phyloP scores from a whole-genome alignment of 2,797 vertebrate genomes.

The Bothrops alternatus region DNA sequence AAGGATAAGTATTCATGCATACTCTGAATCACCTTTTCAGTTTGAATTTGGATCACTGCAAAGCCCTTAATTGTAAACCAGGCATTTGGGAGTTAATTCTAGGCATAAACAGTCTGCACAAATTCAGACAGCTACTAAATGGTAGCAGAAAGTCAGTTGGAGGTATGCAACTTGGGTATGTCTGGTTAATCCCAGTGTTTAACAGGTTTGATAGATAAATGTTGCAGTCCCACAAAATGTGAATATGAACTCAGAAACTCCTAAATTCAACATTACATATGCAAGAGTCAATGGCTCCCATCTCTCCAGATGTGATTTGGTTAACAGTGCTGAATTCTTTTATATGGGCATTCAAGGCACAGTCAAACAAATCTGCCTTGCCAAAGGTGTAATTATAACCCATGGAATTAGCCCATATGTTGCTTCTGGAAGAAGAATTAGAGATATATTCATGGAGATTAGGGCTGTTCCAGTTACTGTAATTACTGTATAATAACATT shows the following conservation, averaged over 20 bases:
- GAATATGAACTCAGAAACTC: not conserved
- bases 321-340: not conserved
- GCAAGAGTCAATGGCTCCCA: not conserved
- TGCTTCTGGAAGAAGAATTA: not conserved
- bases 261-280: not conserved
- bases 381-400: not conserved
- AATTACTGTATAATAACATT: not conserved
- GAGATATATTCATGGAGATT: not conserved
- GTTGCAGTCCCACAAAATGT: not conserved
- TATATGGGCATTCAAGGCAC: not conserved
- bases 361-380: not conserved
- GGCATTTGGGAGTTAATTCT: not conserved
- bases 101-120: not conserved
- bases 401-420: not conserved
- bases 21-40: not conserved
- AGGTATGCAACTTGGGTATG: not conserved
- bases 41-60: not conserved
- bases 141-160: not conserved
- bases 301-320: not conserved
- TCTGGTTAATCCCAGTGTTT: not conserved
- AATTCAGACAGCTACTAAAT: not conserved
- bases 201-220: not conserved
- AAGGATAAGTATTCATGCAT: not conserved
- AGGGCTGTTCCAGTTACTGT: not conserved
- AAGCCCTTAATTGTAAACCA: not conserved